Evolutionary conservation across 2,888 invertebrate genomes (phyloP).

Genomic region (Kuschelorhynchus macadamiae): DNA sequence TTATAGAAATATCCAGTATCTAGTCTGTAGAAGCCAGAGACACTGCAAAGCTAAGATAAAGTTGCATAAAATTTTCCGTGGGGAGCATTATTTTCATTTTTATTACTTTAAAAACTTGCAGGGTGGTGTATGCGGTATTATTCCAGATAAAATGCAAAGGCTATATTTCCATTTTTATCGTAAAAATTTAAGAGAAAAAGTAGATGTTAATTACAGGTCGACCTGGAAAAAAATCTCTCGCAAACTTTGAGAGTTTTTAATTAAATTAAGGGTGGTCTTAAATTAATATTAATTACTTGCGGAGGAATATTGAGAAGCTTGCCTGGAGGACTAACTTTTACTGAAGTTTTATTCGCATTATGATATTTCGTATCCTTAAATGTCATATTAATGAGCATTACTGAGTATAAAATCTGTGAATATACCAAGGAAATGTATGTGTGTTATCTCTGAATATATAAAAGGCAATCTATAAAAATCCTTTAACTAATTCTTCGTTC

Average conservation of each 20-base stretch:
- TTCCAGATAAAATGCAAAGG: constrained; percentile 29
- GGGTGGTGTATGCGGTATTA: constrained; percentile 23
- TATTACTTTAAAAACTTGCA: constrained; percentile 44
- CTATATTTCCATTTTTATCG: constrained; percentile 26
- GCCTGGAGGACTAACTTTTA: neutral
- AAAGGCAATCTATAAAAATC: too few relatives aligned
- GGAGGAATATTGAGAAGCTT: neutral
- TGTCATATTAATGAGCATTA: too few relatives aligned
- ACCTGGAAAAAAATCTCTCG: neutral
- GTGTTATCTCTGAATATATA: too few relatives aligned
- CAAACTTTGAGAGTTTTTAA: constrained; percentile 20
- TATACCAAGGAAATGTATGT: too few relatives aligned
- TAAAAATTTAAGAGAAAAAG: constrained; percentile 23
- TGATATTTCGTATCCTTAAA: too few relatives aligned
- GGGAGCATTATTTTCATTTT: constrained; percentile 48
- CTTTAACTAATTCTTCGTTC: too few relatives aligned
- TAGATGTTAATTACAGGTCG: constrained; percentile 23
- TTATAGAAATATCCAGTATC: constrained; percentile 40
- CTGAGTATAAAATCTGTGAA: too few relatives aligned
- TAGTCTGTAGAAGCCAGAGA: constrained; percentile 30
- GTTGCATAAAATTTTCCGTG: constrained; percentile 43
- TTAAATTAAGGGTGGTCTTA: constrained; percentile 13
- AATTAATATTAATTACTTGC: constrained; percentile 1
- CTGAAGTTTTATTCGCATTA: too few relatives aligned
- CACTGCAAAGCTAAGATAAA: constrained; percentile 45